phyloP scores from a whole-genome alignment of 2,888 invertebrate species.

The Leucoma salicis region DNA sequence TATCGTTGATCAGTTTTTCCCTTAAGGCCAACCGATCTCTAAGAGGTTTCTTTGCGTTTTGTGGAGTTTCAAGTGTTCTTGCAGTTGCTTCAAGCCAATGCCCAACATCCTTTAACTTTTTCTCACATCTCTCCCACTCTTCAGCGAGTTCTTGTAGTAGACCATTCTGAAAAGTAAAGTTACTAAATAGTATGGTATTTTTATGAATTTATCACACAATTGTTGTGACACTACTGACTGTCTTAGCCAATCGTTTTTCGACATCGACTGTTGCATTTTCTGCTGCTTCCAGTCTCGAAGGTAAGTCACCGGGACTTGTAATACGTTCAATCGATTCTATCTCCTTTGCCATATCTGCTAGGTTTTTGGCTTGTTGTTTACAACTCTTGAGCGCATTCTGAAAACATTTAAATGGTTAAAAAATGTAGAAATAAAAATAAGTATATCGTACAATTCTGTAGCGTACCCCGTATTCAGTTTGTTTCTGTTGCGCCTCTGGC shows the following conservation, averaged over 20 bases:
- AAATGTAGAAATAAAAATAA: not conserved
- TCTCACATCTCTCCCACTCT: slow-evolving; percentile 98
- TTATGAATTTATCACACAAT: not conserved
- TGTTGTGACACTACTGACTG: slow-evolving; percentile 80
- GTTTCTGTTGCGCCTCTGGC: slow-evolving; percentile 91
- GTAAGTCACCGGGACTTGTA: slow-evolving; percentile 92
- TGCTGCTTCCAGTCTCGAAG: slow-evolving; percentile 91
- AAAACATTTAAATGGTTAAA: slow-evolving; percentile 41
- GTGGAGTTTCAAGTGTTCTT: slow-evolving; percentile 88
- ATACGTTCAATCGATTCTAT: slow-evolving; percentile 91
- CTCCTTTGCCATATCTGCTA: slow-evolving; percentile 96
- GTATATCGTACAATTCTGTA: not conserved
- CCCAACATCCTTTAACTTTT: slow-evolving; percentile 94
- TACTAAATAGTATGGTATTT: not conserved
- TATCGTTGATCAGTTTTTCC: slow-evolving; percentile 93
- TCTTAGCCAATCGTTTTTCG: slow-evolving; percentile 91
- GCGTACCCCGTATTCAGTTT: slow-evolving; percentile 92
- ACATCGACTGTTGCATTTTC: slow-evolving; percentile 93
- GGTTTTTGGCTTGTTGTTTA: slow-evolving; percentile 92
- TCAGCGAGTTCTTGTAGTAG: slow-evolving; percentile 95
- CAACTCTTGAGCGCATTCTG: slow-evolving; percentile 94
- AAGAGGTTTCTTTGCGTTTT: slow-evolving; percentile 92
- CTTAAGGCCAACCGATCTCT: slow-evolving; percentile 92
- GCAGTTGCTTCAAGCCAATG: slow-evolving; percentile 94
- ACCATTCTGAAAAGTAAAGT: slow-evolving; percentile 84